Conservation (phyloP, 2,113 vertebrate species). For the Notarius quadriscutis region DNA sequence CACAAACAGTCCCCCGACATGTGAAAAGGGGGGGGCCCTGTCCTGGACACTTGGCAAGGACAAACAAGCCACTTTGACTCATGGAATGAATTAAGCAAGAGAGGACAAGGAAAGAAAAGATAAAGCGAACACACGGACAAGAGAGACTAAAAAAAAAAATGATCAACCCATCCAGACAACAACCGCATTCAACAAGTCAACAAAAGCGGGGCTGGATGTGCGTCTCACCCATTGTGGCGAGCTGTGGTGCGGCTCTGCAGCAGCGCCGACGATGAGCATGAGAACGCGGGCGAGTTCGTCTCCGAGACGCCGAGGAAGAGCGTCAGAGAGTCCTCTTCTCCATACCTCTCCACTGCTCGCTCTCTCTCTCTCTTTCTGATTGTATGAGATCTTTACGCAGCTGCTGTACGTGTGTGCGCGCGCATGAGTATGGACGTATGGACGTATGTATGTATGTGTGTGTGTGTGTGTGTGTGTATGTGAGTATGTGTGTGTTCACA, state of each 20-base stretch:
- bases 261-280: slow-evolving; percentile 52
- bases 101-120: slow-evolving; percentile 38
- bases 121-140: slow-evolving; percentile 33
- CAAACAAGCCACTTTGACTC: slow-evolving; percentile 47
- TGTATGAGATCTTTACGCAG: slow-evolving; percentile 48
- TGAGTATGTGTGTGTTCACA: slow-evolving; percentile 15
- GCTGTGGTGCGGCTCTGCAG: slow-evolving; percentile 49
- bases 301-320: slow-evolving; percentile 48
- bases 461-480: neutral
- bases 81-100: slow-evolving; percentile 36
- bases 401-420: slow-evolving; percentile 33
- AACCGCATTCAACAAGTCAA: slow-evolving; percentile 59
- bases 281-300: slow-evolving; percentile 50
- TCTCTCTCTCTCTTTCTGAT: slow-evolving; percentile 46
- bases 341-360: slow-evolving; percentile 46
- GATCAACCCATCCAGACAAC: slow-evolving; percentile 30
- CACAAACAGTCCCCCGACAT: slow-evolving; percentile 34
- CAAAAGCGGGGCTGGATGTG: slow-evolving; percentile 46
- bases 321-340: slow-evolving; percentile 56
- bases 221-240: slow-evolving; percentile 60
- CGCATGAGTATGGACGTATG: slow-evolving; percentile 18
- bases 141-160: slow-evolving; percentile 27
- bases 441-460: slow-evolving; percentile 13
- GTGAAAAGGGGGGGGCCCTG: slow-evolving; percentile 52
- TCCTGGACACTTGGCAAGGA: slow-evolving; percentile 54